A percentile compares a stretch with the other conserved stretches of the same genome.
phyloP scores from a whole-genome alignment of 2,797 vertebrate genomes.

The Euthynnus affinis region DNA sequence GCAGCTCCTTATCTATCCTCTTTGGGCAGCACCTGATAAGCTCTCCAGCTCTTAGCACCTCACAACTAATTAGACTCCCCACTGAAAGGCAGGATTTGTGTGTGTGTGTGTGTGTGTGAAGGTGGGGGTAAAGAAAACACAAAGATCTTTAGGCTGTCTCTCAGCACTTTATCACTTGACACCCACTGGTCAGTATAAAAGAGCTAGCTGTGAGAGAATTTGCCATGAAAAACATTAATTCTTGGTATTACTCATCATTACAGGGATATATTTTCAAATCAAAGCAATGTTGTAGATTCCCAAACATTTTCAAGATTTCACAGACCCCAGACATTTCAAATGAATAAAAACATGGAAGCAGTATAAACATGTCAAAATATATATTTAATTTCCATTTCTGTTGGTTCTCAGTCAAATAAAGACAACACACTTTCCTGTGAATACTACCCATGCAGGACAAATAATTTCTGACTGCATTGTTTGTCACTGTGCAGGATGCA shows the following conservation, averaged over 20 bases:
- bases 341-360: neutral
- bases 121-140: conserved; percentile 68
- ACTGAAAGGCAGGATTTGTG: conserved; percentile 36
- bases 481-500: neutral
- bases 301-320: neutral
- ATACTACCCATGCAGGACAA: neutral
- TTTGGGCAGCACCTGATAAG: conserved; percentile 74
- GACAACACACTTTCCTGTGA: conserved; percentile 2
- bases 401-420: neutral
- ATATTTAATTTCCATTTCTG: conserved; percentile 24
- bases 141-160: conserved; percentile 60
- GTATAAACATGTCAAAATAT: conserved; percentile 27
- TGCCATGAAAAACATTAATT: conserved; percentile 8
- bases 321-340: neutral
- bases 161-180: conserved; percentile 69
- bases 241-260: neutral
- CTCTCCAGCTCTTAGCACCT: conserved; percentile 68
- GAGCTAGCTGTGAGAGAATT: neutral
- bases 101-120: conserved; percentile 21
- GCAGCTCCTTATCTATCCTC: conserved; percentile 68
- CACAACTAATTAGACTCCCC: conserved; percentile 70
- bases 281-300: neutral
- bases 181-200: conserved; percentile 35
- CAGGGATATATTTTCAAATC: neutral
- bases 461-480: neutral